phyloP scores from a whole-genome alignment of 1,140 invertebrate genomes.

The Anoplolepis gracilipes region DNA sequence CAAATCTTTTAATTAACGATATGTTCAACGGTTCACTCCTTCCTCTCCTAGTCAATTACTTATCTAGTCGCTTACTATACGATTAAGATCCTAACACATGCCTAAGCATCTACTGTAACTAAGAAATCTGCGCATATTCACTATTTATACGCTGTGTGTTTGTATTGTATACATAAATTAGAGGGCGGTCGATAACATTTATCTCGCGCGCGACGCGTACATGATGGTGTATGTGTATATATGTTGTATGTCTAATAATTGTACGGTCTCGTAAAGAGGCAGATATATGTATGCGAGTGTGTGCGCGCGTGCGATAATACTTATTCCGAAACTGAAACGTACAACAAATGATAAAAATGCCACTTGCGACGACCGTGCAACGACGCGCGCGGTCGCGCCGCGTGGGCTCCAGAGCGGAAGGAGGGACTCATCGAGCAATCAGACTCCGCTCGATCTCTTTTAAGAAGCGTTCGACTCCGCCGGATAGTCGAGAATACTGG shows the following conservation, averaged over 20 bases:
- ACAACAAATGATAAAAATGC: slow-evolving; percentile 79
- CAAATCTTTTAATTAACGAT: slow-evolving; percentile 79
- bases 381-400: slow-evolving; percentile 43
- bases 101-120: slow-evolving; percentile 77
- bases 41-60: slow-evolving; percentile 69
- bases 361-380: slow-evolving; percentile 66
- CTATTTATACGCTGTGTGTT: slow-evolving; percentile 34
- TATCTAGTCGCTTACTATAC: slow-evolving; percentile 72
- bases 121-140: slow-evolving; percentile 69
- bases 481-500: slow-evolving; percentile 64
- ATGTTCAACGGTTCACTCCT: slow-evolving; percentile 80
- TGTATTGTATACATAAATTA: slow-evolving; percentile 23
- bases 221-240: slow-evolving; percentile 9
- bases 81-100: slow-evolving; percentile 76
- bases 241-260: slow-evolving; percentile 28
- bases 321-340: slow-evolving; percentile 70
- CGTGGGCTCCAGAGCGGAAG: slow-evolving; percentile 40
- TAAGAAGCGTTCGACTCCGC: slow-evolving; percentile 45
- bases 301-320: slow-evolving; percentile 68
- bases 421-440: slow-evolving; percentile 21
- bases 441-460: slow-evolving; percentile 30
- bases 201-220: slow-evolving; percentile 20
- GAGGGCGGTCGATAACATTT: slow-evolving; percentile 39
- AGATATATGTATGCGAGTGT: background rate
- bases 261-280: slow-evolving; percentile 42